Evolutionary conservation across 1,140 invertebrate genomes (phyloP).

Genomic region (Hylaeus anthracinus): DNA sequence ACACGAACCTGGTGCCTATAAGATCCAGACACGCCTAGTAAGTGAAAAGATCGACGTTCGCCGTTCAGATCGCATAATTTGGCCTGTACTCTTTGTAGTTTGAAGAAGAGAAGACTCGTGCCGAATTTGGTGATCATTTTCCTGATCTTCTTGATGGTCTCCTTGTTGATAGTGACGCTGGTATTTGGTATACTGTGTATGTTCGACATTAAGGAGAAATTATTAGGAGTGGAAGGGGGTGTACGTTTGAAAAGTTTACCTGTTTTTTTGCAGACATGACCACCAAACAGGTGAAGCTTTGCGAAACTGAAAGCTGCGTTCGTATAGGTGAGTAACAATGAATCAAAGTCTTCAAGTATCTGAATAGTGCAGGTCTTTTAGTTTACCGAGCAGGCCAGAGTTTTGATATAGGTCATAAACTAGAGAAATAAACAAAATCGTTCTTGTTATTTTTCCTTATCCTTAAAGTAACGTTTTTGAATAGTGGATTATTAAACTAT

Average conservation of each 20-base stretch:
- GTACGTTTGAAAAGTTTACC: too few relatives aligned
- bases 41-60: slow-evolving; percentile 48
- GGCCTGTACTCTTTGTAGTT: slow-evolving; percentile 54
- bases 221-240: too few relatives aligned
- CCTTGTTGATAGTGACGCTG: slow-evolving; percentile 51
- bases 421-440: too few relatives aligned
- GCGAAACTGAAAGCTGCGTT: slow-evolving; percentile 75
- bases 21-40: slow-evolving; percentile 73
- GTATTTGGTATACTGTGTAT: slow-evolving; percentile 68
- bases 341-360: not conserved
- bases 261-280: slow-evolving; percentile 54
- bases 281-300: slow-evolving; percentile 53
- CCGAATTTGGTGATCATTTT: slow-evolving; percentile 39
- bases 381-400: too few relatives aligned
- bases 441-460: too few relatives aligned
- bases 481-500: too few relatives aligned
- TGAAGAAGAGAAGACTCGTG: slow-evolving; percentile 59
- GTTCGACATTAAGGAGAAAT: slow-evolving; percentile 29
- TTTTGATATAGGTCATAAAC: too few relatives aligned
- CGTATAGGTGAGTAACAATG: slow-evolving; percentile 70
- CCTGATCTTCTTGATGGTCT: slow-evolving; percentile 45
- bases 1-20: slow-evolving; percentile 70
- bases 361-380: too few relatives aligned
- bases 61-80: slow-evolving; percentile 4
- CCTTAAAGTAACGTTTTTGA: too few relatives aligned